Evolutionary conservation across 2,113 vertebrate species (phyloP).

Genomic region (Cichladusa arquata): DNA sequence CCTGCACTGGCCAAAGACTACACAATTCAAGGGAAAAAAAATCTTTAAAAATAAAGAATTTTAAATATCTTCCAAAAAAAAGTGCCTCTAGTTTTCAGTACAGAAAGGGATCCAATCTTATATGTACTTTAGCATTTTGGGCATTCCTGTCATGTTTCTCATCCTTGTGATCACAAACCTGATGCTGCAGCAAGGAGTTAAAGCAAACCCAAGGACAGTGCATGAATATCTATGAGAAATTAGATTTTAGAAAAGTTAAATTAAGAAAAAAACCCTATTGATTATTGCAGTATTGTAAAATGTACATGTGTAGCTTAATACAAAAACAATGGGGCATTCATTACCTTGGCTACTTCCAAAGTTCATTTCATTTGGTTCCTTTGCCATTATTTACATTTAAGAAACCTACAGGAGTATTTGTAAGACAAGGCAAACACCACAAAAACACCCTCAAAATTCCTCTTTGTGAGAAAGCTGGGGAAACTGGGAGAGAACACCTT

Average conservation of each 20-base stretch:
- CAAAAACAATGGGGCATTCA: not conserved
- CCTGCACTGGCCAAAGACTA: not conserved
- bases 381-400: not conserved
- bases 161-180: not conserved
- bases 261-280: not conserved
- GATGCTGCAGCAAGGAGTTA: not conserved
- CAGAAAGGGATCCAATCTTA: not conserved
- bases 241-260: not conserved
- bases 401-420: not conserved
- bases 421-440: not conserved
- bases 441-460: not conserved
- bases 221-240: fast-evolving
- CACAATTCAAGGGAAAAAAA: not conserved
- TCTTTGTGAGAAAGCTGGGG: not conserved
- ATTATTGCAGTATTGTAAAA: not conserved
- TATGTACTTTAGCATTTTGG: fast-evolving
- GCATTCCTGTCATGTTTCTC: not conserved
- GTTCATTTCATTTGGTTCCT: not conserved
- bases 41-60: not conserved
- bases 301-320: not conserved
- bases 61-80: not conserved
- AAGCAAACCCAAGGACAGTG: not conserved
- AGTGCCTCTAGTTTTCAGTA: not conserved
- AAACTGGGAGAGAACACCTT: not conserved
- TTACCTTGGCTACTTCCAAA: not conserved